These are phyloP conservation scores for Acanthopagrus latus DNA, from an alignment of 2,797 vertebrate species.

Conservation along the genomic window DNA sequence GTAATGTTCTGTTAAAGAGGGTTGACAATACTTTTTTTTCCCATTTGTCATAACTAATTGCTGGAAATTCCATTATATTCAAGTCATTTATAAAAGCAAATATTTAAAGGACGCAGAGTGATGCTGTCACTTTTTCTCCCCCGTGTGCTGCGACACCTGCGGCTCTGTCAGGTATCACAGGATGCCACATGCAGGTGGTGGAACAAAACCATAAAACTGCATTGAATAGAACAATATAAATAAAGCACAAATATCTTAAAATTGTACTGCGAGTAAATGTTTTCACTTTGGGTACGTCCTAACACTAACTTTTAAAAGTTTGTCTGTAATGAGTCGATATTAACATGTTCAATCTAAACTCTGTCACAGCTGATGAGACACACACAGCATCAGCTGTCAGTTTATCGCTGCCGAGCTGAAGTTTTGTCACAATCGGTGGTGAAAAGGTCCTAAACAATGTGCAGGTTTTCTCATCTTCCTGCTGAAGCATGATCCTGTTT, in stretches of 20 bases:
- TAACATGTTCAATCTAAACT: neutral
- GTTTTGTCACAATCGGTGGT: slow-evolving; percentile 33
- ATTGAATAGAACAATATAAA: neutral
- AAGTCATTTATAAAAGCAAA: neutral
- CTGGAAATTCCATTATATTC: neutral
- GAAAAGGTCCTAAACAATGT: slow-evolving; percentile 21
- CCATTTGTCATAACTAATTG: neutral
- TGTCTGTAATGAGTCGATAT: slow-evolving; percentile 6
- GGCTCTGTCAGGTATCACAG: too few species aligned
- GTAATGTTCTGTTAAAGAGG: slow-evolving; percentile 2
- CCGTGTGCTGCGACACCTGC: too few species aligned
- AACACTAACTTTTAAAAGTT: neutral
- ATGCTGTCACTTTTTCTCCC: neutral
- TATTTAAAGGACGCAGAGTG: neutral
- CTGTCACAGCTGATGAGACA: slow-evolving; percentile 21
- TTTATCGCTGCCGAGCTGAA: neutral
- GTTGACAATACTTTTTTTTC: too few species aligned
- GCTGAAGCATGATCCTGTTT: slow-evolving; percentile 41
- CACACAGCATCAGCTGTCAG: slow-evolving; percentile 18
- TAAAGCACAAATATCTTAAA: neutral
- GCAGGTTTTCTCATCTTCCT: slow-evolving; percentile 32
- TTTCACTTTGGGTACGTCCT: too few species aligned
- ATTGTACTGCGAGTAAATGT: neutral
- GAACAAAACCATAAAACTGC: neutral
- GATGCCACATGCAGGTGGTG: too few species aligned